Percentiles rank a stretch among this genome's conserved stretches.
phyloP scores from a whole-genome alignment of 2,797 vertebrate species.

The Scomberomorus guttatus region DNA sequence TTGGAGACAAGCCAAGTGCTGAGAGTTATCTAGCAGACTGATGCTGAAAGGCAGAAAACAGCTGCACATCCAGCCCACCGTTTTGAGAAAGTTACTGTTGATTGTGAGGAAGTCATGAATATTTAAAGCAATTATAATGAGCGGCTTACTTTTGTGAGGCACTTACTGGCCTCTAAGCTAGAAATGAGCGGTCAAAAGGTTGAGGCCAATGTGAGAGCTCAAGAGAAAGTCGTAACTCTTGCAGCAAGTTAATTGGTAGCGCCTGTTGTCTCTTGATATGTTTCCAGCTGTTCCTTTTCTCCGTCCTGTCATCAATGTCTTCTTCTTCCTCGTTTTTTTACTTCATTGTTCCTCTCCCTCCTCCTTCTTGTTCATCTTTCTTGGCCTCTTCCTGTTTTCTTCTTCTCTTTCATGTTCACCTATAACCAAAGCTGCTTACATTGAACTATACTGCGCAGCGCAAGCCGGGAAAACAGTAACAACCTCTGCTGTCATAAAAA shows the following conservation, averaged over 20 bases:
- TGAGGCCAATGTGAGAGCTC: constrained; percentile 54
- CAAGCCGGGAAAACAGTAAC: constrained; percentile 11
- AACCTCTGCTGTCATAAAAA: constrained; percentile 56
- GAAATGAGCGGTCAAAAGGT: constrained; percentile 79
- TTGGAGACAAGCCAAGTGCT: not conserved
- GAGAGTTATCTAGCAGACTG: constrained; percentile 2
- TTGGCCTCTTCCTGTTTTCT: not conserved
- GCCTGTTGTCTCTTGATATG: constrained; percentile 61
- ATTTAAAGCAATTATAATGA: constrained; percentile 72
- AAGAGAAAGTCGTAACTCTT: constrained; percentile 57
- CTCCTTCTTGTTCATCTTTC: not conserved
- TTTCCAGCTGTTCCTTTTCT: constrained; percentile 8
- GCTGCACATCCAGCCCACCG: constrained; percentile 8
- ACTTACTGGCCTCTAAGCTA: constrained; percentile 73
- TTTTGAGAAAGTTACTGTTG: constrained; percentile 38
- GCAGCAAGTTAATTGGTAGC: constrained; percentile 71
- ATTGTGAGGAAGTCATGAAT: constrained; percentile 62
- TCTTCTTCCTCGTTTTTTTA: not conserved
- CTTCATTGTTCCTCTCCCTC: not conserved
- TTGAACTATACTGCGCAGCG: constrained; percentile 11
- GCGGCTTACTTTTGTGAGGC: constrained; percentile 57
- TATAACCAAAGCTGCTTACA: constrained; percentile 28
- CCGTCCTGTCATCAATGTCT: constrained; percentile 18
- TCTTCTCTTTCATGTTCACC: not conserved
- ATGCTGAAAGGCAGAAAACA: constrained; percentile 8